A percentile compares a stretch with the other conserved stretches of the same genome.
Conservation (phyloP, 1,140 invertebrate species). For the Macrobrachium nipponense region DNA sequence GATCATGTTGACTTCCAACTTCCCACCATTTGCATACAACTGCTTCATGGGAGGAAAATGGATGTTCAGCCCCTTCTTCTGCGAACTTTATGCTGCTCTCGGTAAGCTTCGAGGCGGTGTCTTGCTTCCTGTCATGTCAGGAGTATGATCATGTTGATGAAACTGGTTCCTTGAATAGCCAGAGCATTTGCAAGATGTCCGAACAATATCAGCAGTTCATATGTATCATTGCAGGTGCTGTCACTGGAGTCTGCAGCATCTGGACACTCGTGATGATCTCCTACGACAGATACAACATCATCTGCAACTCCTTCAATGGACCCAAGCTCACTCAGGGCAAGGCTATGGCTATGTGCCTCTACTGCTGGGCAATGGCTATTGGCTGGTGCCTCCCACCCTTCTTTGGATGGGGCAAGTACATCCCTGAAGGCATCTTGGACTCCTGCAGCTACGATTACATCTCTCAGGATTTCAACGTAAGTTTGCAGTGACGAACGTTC, state of each 20-base stretch:
- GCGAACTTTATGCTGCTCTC: conserved; percentile 82
- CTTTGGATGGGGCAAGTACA: conserved; percentile 66
- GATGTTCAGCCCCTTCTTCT: conserved; percentile 78
- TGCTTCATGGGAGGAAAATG: conserved; percentile 71
- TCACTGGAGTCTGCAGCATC: conserved; percentile 66
- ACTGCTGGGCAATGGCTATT: conserved; percentile 66
- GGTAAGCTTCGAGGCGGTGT: conserved; percentile 68
- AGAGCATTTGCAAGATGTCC: background rate
- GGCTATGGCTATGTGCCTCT: conserved; percentile 63
- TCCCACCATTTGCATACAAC: conserved; percentile 86
- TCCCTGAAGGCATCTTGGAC: conserved; percentile 65
- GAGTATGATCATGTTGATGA: background rate
- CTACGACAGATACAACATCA: conserved; percentile 67
- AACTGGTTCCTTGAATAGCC: background rate
- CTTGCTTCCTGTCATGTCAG: background rate
- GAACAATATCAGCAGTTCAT: background rate
- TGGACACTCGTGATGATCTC: conserved; percentile 66
- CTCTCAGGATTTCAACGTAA: conserved; percentile 44
- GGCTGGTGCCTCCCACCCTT: conserved; percentile 65
- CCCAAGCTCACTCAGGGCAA: conserved; percentile 64
- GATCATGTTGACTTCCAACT: conserved; percentile 74
- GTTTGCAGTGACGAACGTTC: background rate
- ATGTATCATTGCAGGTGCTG: conserved; percentile 60
- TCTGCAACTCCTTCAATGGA: conserved; percentile 65
- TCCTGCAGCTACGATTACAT: conserved; percentile 66